Conservation (phyloP, 1,140 invertebrate genomes). For the Aricia agestis region DNA sequence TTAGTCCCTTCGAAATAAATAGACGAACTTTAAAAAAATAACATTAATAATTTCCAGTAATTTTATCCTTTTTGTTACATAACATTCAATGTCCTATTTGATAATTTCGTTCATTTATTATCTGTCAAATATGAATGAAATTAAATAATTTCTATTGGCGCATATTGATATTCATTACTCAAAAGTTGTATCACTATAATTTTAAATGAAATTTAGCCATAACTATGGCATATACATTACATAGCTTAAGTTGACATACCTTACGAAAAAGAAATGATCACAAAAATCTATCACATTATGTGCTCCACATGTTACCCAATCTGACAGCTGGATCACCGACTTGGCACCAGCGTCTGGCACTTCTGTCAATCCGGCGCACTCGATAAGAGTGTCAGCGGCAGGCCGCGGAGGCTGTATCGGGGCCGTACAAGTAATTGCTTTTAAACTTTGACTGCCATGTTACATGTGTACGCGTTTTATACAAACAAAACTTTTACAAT, state of each 20-base stretch:
- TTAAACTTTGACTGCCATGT: constrained; percentile 6
- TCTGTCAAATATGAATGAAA: no score
- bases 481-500: neutral
- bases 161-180: no score
- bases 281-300: neutral
- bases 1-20: no score
- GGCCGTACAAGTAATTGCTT: constrained; percentile 7
- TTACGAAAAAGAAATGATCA: neutral
- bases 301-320: neutral
- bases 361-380: neutral
- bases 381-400: neutral
- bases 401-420: neutral
- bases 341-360: neutral
- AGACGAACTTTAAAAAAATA: no score
- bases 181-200: no score
- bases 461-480: neutral
- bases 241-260: neutral
- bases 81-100: no score
- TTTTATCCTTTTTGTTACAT: no score
- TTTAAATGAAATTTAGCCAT: no score
- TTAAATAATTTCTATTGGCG: no score
- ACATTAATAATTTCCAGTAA: no score
- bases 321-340: neutral
- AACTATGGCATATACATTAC: no score
- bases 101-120: no score